Conservation (phyloP, 2,113 vertebrate species). For the Melanerpes aurifrons region DNA sequence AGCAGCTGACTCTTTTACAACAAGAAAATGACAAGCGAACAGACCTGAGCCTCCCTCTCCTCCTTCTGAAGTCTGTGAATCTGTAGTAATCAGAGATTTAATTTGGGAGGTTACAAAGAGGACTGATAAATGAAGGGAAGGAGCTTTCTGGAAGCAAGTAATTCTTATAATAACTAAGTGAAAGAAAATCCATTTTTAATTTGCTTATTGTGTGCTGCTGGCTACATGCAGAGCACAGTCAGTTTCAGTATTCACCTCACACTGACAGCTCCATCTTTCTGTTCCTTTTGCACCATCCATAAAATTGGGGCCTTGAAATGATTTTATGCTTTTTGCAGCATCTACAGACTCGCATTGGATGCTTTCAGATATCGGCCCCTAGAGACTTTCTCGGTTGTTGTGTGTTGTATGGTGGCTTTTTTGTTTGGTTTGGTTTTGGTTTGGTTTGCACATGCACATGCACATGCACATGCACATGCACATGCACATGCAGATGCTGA, state of each 20-base stretch:
- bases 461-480: too few relatives aligned
- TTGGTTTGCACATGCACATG: too few relatives aligned
- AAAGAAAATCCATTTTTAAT: slow-evolving; percentile 36
- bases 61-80: background rate
- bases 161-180: slow-evolving; percentile 14
- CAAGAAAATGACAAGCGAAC: background rate
- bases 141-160: slow-evolving; percentile 17
- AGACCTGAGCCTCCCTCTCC: background rate
- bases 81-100: slow-evolving; percentile 18
- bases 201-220: slow-evolving; percentile 33
- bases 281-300: background rate
- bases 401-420: background rate
- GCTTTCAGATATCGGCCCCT: background rate
- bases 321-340: background rate
- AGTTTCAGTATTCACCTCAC: slow-evolving; percentile 2
- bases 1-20: background rate
- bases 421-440: background rate
- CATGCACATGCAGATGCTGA: background rate
- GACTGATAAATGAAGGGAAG: slow-evolving; percentile 9
- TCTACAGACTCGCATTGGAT: background rate
- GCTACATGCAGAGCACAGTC: background rate
- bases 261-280: background rate
- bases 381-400: background rate
- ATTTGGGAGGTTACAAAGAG: slow-evolving; percentile 38
- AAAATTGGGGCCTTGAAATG: background rate